Conservation (phyloP, 2,888 invertebrate genomes). For the Gasteruption jaculator region DNA sequence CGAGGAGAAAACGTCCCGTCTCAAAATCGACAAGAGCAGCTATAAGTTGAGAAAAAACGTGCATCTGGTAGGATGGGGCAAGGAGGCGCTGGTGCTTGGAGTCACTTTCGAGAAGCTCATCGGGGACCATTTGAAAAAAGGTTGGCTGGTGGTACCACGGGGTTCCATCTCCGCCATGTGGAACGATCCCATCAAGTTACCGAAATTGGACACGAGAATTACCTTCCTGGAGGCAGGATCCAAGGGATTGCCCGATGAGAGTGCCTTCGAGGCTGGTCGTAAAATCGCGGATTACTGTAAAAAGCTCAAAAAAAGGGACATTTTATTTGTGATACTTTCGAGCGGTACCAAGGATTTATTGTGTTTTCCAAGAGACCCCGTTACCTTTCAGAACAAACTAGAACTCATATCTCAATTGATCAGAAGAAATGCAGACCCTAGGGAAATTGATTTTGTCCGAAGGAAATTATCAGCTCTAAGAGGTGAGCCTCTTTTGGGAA, state of each 20-base stretch:
- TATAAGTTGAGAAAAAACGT: conserved; percentile 40
- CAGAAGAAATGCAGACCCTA: conserved; percentile 55
- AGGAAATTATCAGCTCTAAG: conserved; percentile 60
- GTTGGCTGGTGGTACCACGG: conserved; percentile 57
- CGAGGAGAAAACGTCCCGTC: conserved; percentile 26
- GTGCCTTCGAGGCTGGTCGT: conserved; percentile 52
- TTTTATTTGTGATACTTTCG: conserved; percentile 58
- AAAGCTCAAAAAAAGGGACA: conserved; percentile 49
- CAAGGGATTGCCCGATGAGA: conserved; percentile 57
- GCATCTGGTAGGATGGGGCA: conserved; percentile 56
- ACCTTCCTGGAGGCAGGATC: conserved; percentile 54
- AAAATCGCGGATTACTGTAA: conserved; percentile 53
- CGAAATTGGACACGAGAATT: conserved; percentile 39
- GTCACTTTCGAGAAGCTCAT: conserved; percentile 52
- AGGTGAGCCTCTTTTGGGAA: too few relatives aligned
- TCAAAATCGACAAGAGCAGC: conserved; percentile 28
- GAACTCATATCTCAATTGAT: conserved; percentile 52
- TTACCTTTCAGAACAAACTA: conserved; percentile 57
- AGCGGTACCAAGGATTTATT: conserved; percentile 67
- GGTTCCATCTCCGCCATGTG: conserved; percentile 41
- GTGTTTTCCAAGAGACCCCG: conserved; percentile 56
- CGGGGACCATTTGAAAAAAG: conserved; percentile 50
- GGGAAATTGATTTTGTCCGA: conserved; percentile 59
- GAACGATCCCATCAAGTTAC: conserved; percentile 31
- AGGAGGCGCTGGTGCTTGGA: conserved; percentile 59